Base-by-base conservation (phyloP, 2,797 vertebrate species). In the Micromesistius poutassou region DNA sequence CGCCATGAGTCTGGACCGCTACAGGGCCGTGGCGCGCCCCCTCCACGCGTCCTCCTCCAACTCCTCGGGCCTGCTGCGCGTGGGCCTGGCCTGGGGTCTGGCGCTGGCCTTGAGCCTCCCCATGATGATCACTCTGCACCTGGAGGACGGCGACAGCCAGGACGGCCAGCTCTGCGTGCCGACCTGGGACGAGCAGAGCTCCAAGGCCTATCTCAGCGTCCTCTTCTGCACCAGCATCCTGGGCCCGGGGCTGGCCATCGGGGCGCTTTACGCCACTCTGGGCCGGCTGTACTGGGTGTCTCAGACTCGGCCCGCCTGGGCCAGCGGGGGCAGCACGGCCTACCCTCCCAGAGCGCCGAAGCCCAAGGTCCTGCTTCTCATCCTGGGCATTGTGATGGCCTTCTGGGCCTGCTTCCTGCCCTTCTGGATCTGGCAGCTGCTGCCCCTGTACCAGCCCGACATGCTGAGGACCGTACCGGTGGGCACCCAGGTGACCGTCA, bases 401-500 rank as follows among this genome's bases (percentile, higher is more conserved):
- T 96, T 96, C 81, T 96, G 96, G 96, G 95, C 94, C 68, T 96
- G 96, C 81, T 96, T 96, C 83, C 93, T 96, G 4, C 96, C 96
- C 12, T 96, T 96, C 87, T 96, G 96, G 96, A 86, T 96, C 79
- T 96, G 96, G 96, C 96, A 96, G 87, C 92, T 96, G 79, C 90
- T 96, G 74, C 95, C 94, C 0, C 91, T 96, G 33, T 96, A 96
- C 87, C 84, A 92, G 75, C 94, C 95, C 0, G 93, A 95, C 72
- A 89, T 93, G 77, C 86, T 94, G 74, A 85, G 91, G 76, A 91
- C 88, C 1, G 85, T 96, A 46, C 93, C 95, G 0, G 92, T 94
- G 55, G 91, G 93, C 72, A 95, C 94, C 0, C 94, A 96, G 87
- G 94, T 96, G 79, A 95, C 94, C 2, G 90, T 97, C 62, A 97